phyloP scores from a whole-genome alignment of 2,888 invertebrate species.

The Pediacus dermestoides region DNA sequence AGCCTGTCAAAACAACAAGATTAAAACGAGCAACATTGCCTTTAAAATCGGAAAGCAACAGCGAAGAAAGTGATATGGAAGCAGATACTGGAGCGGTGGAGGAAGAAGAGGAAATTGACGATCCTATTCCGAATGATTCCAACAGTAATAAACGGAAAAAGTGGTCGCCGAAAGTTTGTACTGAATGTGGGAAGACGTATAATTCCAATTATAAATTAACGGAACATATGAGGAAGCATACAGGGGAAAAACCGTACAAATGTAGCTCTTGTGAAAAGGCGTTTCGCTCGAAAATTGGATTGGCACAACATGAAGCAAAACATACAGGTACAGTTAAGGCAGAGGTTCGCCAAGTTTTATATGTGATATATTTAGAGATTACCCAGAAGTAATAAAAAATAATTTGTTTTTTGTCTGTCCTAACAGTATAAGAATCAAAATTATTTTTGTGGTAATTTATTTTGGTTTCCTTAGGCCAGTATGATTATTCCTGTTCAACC shows the following conservation, averaged over 20 bases:
- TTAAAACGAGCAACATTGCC: slow-evolving; percentile 25
- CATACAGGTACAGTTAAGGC: slow-evolving; percentile 49
- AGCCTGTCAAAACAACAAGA: slow-evolving; percentile 26
- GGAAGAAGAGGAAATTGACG: slow-evolving; percentile 26
- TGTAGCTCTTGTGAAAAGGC: slow-evolving; percentile 57
- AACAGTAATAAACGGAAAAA: slow-evolving; percentile 29
- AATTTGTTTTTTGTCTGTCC: too few species aligned
- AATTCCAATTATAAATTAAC: slow-evolving; percentile 59
- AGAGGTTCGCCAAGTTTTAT: too few species aligned
- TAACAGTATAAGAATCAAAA: too few species aligned
- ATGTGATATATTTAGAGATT: too few species aligned
- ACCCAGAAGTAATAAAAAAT: too few species aligned
- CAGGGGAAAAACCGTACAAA: slow-evolving; percentile 59
- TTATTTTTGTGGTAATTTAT: neutral
- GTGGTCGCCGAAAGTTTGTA: slow-evolving; percentile 53
- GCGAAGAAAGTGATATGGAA: slow-evolving; percentile 31
- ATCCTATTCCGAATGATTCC: slow-evolving; percentile 10
- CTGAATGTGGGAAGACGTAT: slow-evolving; percentile 57
- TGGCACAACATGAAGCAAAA: slow-evolving; percentile 59
- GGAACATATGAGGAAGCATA: slow-evolving; percentile 59
- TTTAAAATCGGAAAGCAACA: slow-evolving; percentile 26
- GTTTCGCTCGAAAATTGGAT: slow-evolving; percentile 59
- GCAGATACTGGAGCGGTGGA: slow-evolving; percentile 25
- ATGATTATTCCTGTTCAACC: slow-evolving; percentile 56
- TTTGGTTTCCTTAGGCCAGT: slow-evolving; percentile 41